Evolutionary conservation across 2,113 vertebrate species (phyloP).

Genomic region (Stegastes partitus): DNA sequence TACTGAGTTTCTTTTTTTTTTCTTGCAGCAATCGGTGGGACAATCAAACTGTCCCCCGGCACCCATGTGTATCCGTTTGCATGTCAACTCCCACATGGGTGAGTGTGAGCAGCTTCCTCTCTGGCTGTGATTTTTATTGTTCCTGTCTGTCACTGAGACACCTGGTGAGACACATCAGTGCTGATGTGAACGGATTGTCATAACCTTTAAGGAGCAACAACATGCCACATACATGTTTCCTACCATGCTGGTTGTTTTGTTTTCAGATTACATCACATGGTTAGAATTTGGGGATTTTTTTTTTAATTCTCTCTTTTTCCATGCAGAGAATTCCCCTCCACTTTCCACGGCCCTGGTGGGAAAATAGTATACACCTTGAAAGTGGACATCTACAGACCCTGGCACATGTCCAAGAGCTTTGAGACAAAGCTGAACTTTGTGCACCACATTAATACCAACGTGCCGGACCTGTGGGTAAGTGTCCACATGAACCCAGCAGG

Average conservation of each 20-base stretch:
- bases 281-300: no score
- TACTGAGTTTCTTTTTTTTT: neutral
- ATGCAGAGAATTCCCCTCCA: slow-evolving; percentile 72
- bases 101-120: slow-evolving; percentile 13
- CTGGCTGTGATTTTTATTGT: neutral
- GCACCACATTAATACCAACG: slow-evolving; percentile 37
- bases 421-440: slow-evolving; percentile 65
- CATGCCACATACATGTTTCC: no score
- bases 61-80: slow-evolving; percentile 63
- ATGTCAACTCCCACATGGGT: slow-evolving; percentile 68
- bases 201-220: neutral
- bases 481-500: neutral
- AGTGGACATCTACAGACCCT: slow-evolving; percentile 66
- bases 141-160: neutral
- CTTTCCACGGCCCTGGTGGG: slow-evolving; percentile 51
- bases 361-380: slow-evolving; percentile 53
- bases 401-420: slow-evolving; percentile 68
- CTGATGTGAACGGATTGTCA: no score
- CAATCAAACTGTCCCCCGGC: slow-evolving; percentile 40
- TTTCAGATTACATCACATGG: neutral
- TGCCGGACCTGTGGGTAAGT: slow-evolving; percentile 65
- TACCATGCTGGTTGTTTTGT: neutral
- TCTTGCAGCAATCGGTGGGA: neutral
- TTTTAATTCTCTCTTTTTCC: no score
- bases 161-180: no score